Percentiles rank a stretch among this genome's conserved stretches.
Evolutionary conservation across 2,113 vertebrate species (phyloP).

Genomic region (Alces alces): DNA sequence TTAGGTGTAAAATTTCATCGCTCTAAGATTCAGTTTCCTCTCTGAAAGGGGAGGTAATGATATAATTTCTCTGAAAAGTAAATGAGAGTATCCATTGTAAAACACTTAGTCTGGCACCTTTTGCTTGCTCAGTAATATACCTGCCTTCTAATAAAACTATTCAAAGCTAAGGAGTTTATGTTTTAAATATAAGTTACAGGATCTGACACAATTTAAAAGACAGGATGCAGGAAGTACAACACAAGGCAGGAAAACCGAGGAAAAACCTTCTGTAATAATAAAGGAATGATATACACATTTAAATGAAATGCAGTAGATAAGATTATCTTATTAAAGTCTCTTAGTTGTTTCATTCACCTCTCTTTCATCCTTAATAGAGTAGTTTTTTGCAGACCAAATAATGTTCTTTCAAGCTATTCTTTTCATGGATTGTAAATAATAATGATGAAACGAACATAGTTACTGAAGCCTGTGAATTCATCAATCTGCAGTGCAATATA

Average conservation of each 20-base stretch:
- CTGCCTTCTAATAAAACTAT: neutral
- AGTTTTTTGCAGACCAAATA: neutral
- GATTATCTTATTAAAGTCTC: neutral
- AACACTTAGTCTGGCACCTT: neutral
- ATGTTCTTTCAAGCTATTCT: neutral
- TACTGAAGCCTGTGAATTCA: neutral
- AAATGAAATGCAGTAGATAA: neutral
- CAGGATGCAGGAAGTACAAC: neutral
- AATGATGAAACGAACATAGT: neutral
- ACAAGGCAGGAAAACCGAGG: neutral
- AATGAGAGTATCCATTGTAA: neutral
- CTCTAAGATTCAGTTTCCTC: neutral
- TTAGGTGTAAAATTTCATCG: neutral
- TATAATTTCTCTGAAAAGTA: neutral
- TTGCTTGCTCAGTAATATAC: neutral
- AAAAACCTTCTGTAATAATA: neutral
- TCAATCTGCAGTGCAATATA: neutral
- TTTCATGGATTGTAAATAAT: neutral
- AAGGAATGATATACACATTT: neutral
- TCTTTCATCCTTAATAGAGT: neutral
- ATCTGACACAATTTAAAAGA: slow-evolving; percentile 2
- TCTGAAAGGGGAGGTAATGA: neutral
- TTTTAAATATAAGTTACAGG: slow-evolving; percentile 1
- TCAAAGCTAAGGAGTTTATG: neutral
- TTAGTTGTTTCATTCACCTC: neutral